Evolutionary conservation across 2,888 invertebrate species (phyloP).

Genomic region (Colostygia pectinataria): DNA sequence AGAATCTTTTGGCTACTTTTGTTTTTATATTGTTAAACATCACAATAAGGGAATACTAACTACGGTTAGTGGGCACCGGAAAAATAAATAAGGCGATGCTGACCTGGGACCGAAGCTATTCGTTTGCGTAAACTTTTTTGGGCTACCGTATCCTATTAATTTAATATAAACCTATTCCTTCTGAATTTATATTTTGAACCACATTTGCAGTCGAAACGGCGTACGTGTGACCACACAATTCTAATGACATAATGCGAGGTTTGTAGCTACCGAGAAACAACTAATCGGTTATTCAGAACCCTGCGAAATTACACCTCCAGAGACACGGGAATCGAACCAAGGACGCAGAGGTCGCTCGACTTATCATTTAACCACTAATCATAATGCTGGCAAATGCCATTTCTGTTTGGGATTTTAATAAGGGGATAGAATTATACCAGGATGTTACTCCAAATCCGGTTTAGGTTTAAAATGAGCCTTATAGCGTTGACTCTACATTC

Average conservation of each 20-base stretch:
- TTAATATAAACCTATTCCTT: not conserved
- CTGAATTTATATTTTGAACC: not conserved
- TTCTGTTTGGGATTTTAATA: slow-evolving; percentile 75
- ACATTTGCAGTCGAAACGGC: slow-evolving; percentile 37
- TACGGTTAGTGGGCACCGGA: too few species aligned
- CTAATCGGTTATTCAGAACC: slow-evolving; percentile 79
- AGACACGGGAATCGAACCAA: slow-evolving; percentile 80
- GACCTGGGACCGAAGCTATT: too few species aligned
- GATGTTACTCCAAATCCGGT: slow-evolving; percentile 11
- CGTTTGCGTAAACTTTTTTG: too few species aligned
- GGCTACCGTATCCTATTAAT: too few species aligned
- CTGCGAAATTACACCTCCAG: slow-evolving; percentile 76
- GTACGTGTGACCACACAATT: slow-evolving; percentile 52
- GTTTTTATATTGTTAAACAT: too few species aligned
- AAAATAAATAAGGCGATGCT: too few species aligned
- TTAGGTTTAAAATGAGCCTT: slow-evolving; percentile 9
- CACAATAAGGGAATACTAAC: too few species aligned
- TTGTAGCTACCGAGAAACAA: slow-evolving; percentile 75
- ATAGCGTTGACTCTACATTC: not conserved
- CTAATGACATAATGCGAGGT: slow-evolving; percentile 77
- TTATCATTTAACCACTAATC: slow-evolving; percentile 80
- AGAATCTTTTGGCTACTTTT: too few species aligned
- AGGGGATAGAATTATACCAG: slow-evolving; percentile 55
- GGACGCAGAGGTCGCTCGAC: slow-evolving; percentile 75
- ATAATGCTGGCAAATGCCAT: slow-evolving; percentile 77